phyloP scores from a whole-genome alignment of 2,797 vertebrate genomes.

The Paratrypauchen microcephalus region DNA sequence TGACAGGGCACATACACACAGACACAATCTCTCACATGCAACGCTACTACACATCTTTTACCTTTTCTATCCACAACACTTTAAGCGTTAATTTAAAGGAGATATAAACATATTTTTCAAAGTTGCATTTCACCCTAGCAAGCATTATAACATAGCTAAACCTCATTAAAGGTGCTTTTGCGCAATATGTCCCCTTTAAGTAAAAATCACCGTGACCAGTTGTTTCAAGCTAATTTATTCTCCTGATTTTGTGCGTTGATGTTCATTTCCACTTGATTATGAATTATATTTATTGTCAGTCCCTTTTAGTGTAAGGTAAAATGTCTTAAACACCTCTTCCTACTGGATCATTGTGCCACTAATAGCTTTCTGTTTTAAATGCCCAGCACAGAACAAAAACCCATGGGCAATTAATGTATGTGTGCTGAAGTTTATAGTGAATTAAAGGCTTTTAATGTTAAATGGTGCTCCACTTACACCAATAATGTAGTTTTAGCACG shows the following conservation, averaged over 20 bases:
- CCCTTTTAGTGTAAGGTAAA: constrained; percentile 54
- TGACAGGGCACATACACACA: constrained; percentile 52
- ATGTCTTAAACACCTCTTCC: constrained; percentile 59
- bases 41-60: constrained; percentile 53
- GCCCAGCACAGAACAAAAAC: constrained; percentile 73
- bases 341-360: constrained; percentile 57
- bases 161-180: no score
- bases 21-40: constrained; percentile 57
- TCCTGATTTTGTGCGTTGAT: background rate
- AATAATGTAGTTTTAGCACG: constrained; percentile 75
- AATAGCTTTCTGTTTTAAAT: constrained; percentile 74
- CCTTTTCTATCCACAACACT: constrained; percentile 40
- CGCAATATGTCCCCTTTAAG: background rate
- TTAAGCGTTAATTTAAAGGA: background rate
- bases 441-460: constrained; percentile 82
- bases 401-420: constrained; percentile 71
- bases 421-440: constrained; percentile 78
- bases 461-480: constrained; percentile 77
- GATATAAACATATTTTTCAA: no score
- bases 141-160: no score
- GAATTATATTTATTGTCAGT: constrained; percentile 38
- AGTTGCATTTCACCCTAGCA: no score
- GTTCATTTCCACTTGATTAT: constrained; percentile 7
- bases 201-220: background rate
- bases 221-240: background rate